These are phyloP conservation scores for Coccyzus lansbergi DNA, from an alignment of 2,797 vertebrate genomes.

Conservation along the genomic window DNA sequence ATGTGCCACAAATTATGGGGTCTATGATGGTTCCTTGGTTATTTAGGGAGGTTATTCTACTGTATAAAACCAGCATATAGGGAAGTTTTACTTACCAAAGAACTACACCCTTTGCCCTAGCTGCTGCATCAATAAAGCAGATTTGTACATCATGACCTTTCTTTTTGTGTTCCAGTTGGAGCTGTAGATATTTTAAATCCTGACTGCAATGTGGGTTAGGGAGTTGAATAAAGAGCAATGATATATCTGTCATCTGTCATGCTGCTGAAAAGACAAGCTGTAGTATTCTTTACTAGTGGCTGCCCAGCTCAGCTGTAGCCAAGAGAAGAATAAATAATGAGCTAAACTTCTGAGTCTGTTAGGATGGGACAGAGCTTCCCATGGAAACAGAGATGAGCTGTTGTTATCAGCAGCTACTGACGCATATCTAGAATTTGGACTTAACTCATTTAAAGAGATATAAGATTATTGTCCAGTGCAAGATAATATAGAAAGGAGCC, in stretches of 20 bases:
- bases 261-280: background rate
- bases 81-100: background rate
- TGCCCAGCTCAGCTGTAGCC: background rate
- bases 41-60: background rate
- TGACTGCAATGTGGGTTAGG: background rate
- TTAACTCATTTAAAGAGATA: background rate
- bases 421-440: background rate
- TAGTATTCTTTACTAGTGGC: background rate
- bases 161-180: background rate
- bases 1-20: background rate
- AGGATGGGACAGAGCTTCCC: background rate
- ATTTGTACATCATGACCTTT: background rate
- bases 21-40: background rate
- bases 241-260: background rate
- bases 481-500: background rate
- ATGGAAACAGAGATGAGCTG: background rate
- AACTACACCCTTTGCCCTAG: background rate
- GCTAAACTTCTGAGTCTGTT: background rate
- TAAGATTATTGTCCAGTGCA: background rate
- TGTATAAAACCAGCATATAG: background rate
- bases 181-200: background rate
- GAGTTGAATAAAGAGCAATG: background rate
- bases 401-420: background rate
- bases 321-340: background rate
- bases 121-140: background rate